These are phyloP conservation scores for Cantharis rustica DNA, from an alignment of 2,888 invertebrate genomes.

Conservation along the genomic window DNA sequence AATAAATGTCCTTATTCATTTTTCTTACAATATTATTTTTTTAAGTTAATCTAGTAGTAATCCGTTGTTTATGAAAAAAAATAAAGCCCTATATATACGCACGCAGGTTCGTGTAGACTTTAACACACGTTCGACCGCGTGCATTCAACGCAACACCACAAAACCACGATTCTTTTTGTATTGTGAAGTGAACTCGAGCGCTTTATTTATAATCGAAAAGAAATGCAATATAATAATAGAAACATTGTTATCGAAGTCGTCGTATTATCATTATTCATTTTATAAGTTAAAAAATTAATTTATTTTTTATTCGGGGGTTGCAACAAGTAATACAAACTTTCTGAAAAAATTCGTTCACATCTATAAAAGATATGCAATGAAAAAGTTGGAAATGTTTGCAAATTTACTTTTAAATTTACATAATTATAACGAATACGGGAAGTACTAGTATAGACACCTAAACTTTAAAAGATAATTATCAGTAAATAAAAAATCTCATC, in stretches of 20 bases:
- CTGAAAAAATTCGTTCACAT: not conserved
- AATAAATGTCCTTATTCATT: not conserved
- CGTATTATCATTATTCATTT: not conserved
- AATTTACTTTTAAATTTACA: constrained; percentile 7
- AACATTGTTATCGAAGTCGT: not conserved
- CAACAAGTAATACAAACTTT: not conserved
- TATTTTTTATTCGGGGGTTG: not conserved
- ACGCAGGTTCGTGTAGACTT: not conserved
- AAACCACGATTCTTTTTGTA: not conserved
- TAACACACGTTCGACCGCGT: not conserved
- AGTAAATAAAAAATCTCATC: constrained; percentile 29
- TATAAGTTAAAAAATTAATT: not conserved
- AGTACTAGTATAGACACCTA: constrained; percentile 11
- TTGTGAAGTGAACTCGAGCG: not conserved
- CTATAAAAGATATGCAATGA: not conserved
- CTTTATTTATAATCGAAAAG: not conserved
- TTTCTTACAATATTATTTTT: no score
- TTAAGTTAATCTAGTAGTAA: no score
- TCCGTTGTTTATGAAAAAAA: not conserved
- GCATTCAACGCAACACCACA: not conserved
- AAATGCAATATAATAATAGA: not conserved
- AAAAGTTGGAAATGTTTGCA: not conserved
- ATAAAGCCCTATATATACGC: not conserved
- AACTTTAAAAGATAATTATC: constrained; percentile 28
- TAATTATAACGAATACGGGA: constrained; percentile 15